Conservation (phyloP, 2,797 vertebrate genomes). For the Chelon labrosus region DNA sequence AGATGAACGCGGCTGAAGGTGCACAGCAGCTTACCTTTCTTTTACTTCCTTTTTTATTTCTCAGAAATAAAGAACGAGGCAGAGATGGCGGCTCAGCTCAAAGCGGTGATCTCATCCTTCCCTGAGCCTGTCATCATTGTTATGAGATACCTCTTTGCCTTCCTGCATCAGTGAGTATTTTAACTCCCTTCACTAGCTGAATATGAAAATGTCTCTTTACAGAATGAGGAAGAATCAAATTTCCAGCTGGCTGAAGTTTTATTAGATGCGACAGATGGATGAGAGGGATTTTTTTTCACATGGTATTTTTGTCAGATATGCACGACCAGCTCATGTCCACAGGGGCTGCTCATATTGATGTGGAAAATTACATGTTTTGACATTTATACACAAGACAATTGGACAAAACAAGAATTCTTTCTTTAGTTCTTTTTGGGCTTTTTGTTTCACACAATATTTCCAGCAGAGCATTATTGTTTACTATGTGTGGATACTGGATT, state of each 20-base stretch:
- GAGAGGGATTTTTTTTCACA: not conserved
- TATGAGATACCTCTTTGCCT: constrained; percentile 93
- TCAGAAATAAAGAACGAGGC: constrained; percentile 86
- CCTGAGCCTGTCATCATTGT: constrained; percentile 82
- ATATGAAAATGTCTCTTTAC: not conserved
- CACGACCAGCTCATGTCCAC: not conserved
- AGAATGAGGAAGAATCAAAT: not conserved
- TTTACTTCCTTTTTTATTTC: constrained; percentile 11
- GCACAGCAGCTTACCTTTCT: not conserved
- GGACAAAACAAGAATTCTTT: not conserved
- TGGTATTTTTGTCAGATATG: not conserved
- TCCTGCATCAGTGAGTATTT: constrained; percentile 92
- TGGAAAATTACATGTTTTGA: not conserved
- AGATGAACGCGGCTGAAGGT: not conserved
- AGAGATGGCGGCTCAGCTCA: constrained; percentile 83
- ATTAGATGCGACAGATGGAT: not conserved
- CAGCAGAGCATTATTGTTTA: too few species aligned
- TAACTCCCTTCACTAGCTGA: not conserved
- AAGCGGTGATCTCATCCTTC: constrained; percentile 81
- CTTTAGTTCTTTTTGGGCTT: not conserved
- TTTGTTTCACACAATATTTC: too few species aligned
- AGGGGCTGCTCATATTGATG: not conserved
- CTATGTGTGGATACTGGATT: not conserved
- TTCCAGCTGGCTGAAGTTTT: not conserved
- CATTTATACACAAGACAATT: not conserved